These are phyloP conservation scores for Trigoniulus corallinus DNA, from an alignment of 1,140 invertebrate genomes.

Conservation along the genomic window DNA sequence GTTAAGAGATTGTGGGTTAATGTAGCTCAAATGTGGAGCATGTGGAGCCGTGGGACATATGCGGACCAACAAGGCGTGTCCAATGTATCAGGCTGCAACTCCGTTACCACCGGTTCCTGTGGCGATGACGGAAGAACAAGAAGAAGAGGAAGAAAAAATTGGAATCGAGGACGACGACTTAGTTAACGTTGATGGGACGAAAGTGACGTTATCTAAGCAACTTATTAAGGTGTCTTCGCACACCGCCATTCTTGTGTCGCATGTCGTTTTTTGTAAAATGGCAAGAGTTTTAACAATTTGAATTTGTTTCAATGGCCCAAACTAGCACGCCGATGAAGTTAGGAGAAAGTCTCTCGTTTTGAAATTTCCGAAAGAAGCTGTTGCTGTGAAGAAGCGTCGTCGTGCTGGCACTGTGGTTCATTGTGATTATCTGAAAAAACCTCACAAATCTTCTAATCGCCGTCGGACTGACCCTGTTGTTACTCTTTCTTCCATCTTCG, in stretches of 20 bases:
- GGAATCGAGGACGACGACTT: slow-evolving; percentile 60
- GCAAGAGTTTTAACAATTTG: slow-evolving; percentile 16
- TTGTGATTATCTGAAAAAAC: slow-evolving; percentile 84
- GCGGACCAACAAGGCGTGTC: slow-evolving; percentile 93
- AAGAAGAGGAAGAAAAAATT: slow-evolving; percentile 60
- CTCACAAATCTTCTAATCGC: slow-evolving; percentile 72
- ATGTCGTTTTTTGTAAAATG: not conserved
- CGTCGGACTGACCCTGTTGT: slow-evolving; percentile 92
- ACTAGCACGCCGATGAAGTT: slow-evolving; percentile 63
- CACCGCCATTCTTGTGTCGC: not conserved
- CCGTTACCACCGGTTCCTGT: slow-evolving; percentile 47
- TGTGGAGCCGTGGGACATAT: slow-evolving; percentile 68
- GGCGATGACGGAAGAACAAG: slow-evolving; percentile 59
- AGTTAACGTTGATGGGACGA: slow-evolving; percentile 70
- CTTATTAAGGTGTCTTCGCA: slow-evolving; percentile 8
- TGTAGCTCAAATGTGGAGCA: slow-evolving; percentile 73
- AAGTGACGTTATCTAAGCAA: slow-evolving; percentile 15
- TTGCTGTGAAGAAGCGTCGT: slow-evolving; percentile 44
- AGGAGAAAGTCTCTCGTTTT: slow-evolving; percentile 59
- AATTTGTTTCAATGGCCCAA: slow-evolving; percentile 8
- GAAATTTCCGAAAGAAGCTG: slow-evolving; percentile 62
- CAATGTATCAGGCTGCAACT: slow-evolving; percentile 54
- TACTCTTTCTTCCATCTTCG: slow-evolving; percentile 78
- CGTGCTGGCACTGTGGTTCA: slow-evolving; percentile 49
- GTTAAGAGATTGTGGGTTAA: slow-evolving; percentile 4